phyloP scores from a whole-genome alignment of 2,888 invertebrate species.

The Trichacis sp. region DNA sequence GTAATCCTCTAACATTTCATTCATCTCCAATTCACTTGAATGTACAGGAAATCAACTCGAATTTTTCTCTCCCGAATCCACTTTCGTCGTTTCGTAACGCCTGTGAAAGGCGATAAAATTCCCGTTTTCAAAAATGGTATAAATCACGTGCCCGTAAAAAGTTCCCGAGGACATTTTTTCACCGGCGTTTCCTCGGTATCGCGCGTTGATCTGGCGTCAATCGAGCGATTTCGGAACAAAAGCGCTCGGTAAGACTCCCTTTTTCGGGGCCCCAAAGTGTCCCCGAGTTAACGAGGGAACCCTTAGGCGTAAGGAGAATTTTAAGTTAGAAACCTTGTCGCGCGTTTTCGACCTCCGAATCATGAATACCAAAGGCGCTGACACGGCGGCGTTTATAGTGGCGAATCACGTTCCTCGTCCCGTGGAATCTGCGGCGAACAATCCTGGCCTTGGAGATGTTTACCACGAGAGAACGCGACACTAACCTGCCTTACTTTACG shows the following conservation, averaged over 20 bases:
- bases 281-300: slow-evolving; percentile 30
- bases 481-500: slow-evolving; percentile 6
- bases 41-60: no score
- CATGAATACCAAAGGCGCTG: slow-evolving; percentile 16
- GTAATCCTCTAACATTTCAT: no score
- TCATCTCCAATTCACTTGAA: no score
- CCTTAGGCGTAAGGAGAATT: slow-evolving; percentile 52
- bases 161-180: not conserved
- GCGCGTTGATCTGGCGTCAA: not conserved
- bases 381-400: slow-evolving; percentile 19
- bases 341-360: slow-evolving; percentile 49
- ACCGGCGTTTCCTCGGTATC: not conserved
- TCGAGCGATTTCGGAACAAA: not conserved
- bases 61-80: no score
- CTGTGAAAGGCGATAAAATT: no score
- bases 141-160: not conserved
- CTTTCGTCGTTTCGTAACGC: no score
- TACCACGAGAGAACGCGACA: not conserved
- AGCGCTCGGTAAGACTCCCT: not conserved
- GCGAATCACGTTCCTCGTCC: slow-evolving; percentile 18
- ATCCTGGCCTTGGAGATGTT: slow-evolving; percentile 1
- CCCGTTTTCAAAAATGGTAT: slow-evolving; percentile 19
- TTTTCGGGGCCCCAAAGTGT: not conserved
- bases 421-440: slow-evolving; percentile 8
- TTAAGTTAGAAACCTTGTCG: slow-evolving; percentile 66